Base-by-base conservation (phyloP, 1,140 invertebrate genomes). In the Holotrichia oblita region DNA sequence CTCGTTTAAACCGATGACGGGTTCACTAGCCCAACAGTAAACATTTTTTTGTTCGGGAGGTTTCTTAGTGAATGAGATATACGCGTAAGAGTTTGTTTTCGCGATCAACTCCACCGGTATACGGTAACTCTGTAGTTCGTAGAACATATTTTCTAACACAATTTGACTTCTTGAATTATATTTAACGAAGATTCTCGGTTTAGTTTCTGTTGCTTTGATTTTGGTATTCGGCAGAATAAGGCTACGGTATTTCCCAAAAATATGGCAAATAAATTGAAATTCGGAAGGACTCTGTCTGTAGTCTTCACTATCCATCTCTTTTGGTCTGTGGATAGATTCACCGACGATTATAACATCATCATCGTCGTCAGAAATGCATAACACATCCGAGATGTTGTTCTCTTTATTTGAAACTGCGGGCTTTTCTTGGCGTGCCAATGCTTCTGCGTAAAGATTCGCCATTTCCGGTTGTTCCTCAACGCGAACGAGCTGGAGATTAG, bases 21-120 rank as follows among this genome's bases (percentile, higher is more conserved):
- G 61, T 69, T 69, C 61, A 3, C 24, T 69, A 27, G 61, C 22
- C 61, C 61, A 69, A 27, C 61, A 69, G 22, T 69, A 69, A 14
- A 27, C 6, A 9, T 27, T 34, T 8, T 24, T 3, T 10, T 8
- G 12, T 9, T 9, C 3, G 1, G 22, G 8, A 12, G 20, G 20
- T 12, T 69, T 69, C 61, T 10, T 69, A 22, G 6, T 9, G 22
- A 69, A 69, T 6, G 61, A 69, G 17, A 69, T 69, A 34, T 69
- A 69, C 20, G 61, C 61, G 8, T 22, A 69, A 12, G 61, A 27
- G 8, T 10, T 69, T 14, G 61, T 7, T 27, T 69, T 69, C 3
- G 61, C 61, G 14, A 69, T 12, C 22, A 69, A 34, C 22, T 69
- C 61, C 7, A 69, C 61, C 4, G 61, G 61, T 69, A 69, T 20